Evolutionary conservation across 2,797 vertebrate species (phyloP), one percentile per base, ranked within the genome.

Genomic region (Picus viridis): DNA sequence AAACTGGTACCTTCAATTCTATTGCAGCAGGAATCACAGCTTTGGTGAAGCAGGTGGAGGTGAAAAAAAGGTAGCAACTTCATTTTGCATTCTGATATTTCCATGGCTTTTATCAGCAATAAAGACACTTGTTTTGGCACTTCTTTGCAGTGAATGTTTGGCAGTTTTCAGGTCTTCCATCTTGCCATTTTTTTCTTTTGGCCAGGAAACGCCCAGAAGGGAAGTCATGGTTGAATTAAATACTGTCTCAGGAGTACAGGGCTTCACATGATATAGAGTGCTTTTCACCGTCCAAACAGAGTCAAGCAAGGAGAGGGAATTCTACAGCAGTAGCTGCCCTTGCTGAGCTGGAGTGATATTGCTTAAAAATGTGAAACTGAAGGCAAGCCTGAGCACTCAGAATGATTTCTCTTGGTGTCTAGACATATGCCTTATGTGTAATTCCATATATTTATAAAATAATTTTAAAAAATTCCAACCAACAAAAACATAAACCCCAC

Each of bases 181-280:
- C 93, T 96, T 83, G 75, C 76, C 56, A 41, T 43, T 93, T 93
- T 90, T 95, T 47, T 51, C 57, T 93, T 93, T 90, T 95, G 95
- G 94, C 94, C 89, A 93, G 95, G 88, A 95, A 93, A 71, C 93
- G 65, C 86, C 91, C 80, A 86, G 89, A 95, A 96, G 93, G 78
- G 86, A 94, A 89, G 89, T 94, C 68, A 43, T 65, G 75, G 93
- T 86, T 95, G 93, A 93, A 94, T 95, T 89, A 93, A 92, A 88
- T 79, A 89, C 74, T 86, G 89, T 93, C 85, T 95, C 74, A 74
- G 61, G 74, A 34, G 83, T 86, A 49, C 47, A 80, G 75, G 62
- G 74, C 83, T 92, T 93, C 87, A 91, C 65, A 4, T 62, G 53
- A 39, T 69, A 86, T 70, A 95, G 92, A 91, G 87, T 80, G 89